Percentiles rank a stretch among this genome's conserved stretches.
phyloP scores from a whole-genome alignment of 2,888 invertebrate genomes.

The Selenia dentaria region DNA sequence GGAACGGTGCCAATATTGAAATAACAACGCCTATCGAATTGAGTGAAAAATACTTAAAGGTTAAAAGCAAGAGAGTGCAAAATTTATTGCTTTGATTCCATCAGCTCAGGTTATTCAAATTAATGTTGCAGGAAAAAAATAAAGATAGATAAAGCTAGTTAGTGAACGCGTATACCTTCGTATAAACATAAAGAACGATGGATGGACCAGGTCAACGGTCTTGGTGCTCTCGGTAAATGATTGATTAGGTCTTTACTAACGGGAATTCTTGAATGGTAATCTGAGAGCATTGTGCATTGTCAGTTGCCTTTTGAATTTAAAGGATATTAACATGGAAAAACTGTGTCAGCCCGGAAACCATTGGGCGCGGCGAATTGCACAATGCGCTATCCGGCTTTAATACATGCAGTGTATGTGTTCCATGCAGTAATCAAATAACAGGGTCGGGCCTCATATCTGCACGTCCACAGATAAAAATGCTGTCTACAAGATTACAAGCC shows the following conservation, averaged over 20 bases:
- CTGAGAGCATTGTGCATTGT: slow-evolving; percentile 11
- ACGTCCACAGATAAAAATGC: slow-evolving; percentile 45
- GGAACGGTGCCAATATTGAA: slow-evolving; percentile 31
- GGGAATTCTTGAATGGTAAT: slow-evolving; percentile 11
- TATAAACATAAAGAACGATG: too few relatives aligned
- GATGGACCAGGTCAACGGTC: slow-evolving; percentile 3
- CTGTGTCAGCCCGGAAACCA: slow-evolving; percentile 46
- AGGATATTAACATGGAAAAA: slow-evolving; percentile 25
- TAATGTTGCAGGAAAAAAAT: too few relatives aligned
- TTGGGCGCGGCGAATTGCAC: slow-evolving; percentile 60
- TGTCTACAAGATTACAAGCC: slow-evolving; percentile 42
- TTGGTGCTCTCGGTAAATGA: slow-evolving; percentile 1
- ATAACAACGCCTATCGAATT: slow-evolving; percentile 23
- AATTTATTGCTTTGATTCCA: slow-evolving; percentile 13
- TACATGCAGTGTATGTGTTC: slow-evolving; percentile 26
- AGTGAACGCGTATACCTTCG: too few relatives aligned
- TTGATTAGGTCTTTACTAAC: slow-evolving; percentile 3
- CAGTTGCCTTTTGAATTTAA: slow-evolving; percentile 13
- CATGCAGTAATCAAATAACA: slow-evolving; percentile 38
- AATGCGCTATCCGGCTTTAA: slow-evolving; percentile 60
- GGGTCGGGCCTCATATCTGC: slow-evolving; percentile 43
- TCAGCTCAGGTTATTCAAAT: too few relatives aligned
- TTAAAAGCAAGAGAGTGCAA: slow-evolving; percentile 2
- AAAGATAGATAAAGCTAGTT: too few relatives aligned
- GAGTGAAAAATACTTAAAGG: slow-evolving; percentile 15